Evolutionary conservation across 35 echinoderm and acorn worm species (phyloP), one percentile per base, ranked within the genome.

Genomic region (Patiria miniata): DNA sequence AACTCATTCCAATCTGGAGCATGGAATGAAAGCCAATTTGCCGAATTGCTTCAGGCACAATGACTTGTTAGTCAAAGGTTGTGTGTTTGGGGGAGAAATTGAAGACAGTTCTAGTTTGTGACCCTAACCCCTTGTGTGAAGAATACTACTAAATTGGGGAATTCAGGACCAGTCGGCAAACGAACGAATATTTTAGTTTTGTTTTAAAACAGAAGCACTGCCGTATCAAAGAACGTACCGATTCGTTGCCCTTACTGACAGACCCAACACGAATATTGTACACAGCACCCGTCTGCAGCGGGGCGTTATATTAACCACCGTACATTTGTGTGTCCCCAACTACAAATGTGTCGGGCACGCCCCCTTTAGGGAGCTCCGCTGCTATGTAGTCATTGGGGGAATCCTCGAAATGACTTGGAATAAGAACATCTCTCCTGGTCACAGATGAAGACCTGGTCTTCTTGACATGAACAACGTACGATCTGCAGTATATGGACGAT

Each of bases 311-410:
- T 26, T 90, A 94, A 15, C 30, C 32, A 18, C 88, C 88, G 78
- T 94, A 94, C 32, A 65, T 80, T 79, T 81, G 52, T 32, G 80
- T 87, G 52, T 94, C 93, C 6, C 93, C 93, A 22, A 94, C 52
- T 4, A 55, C 89, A 54, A 94, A 87, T 0, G 42, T 42, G 10
- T 86, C 68, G 16, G 57, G 83, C 14, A 94, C 42, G 36, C 54
- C 19, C 29, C 85, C 79, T 36, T 81, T 80, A 23, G 68, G 42
- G 51, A 90, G 40, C 55, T 87, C 86, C 0, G 88, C 93, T 1
- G 87, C 83, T n/a, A 90, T 73, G 68, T 94, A 94, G 22, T 84
- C 56, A 36, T 90, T 15, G 2, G 52, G 88, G 15, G 89, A 87
- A 34, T 83, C 88, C 26, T 77, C 61, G 33, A 10, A 34, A 23